Conservation (phyloP, 2,113 vertebrate genomes). For the Neofelis nebulosa region DNA sequence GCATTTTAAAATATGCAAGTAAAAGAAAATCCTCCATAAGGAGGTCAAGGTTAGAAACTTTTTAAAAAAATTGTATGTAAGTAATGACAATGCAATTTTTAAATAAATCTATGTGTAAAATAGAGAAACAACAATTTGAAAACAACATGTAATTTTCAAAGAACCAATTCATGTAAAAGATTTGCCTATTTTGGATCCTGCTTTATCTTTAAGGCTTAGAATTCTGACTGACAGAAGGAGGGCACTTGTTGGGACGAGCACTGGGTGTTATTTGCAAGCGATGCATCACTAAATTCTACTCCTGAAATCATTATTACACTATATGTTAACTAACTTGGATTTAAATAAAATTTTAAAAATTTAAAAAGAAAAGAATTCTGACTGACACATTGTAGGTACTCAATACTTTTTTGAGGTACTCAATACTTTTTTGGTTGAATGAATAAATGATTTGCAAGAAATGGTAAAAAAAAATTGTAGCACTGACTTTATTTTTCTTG, state of each 20-base stretch:
- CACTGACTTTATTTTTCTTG: neutral
- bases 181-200: neutral
- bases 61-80: neutral
- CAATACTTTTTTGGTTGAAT: neutral
- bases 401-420: neutral
- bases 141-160: neutral
- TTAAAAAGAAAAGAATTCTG: neutral
- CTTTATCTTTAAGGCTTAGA: neutral
- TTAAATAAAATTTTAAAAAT: no score
- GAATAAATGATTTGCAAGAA: neutral
- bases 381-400: neutral
- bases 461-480: neutral
- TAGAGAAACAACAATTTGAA: neutral
- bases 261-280: no score
- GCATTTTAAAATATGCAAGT: neutral
- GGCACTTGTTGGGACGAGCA: no score
- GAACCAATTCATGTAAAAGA: neutral
- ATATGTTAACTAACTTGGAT: no score
- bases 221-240: neutral
- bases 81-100: neutral
- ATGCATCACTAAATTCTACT: no score
- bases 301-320: no score
- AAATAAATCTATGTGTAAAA: neutral
- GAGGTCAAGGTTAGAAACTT: neutral
- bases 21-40: neutral